Evolutionary conservation across 2,888 invertebrate species (phyloP), one percentile per base, ranked within the genome.

Genomic region (Eurytoma californica): DNA sequence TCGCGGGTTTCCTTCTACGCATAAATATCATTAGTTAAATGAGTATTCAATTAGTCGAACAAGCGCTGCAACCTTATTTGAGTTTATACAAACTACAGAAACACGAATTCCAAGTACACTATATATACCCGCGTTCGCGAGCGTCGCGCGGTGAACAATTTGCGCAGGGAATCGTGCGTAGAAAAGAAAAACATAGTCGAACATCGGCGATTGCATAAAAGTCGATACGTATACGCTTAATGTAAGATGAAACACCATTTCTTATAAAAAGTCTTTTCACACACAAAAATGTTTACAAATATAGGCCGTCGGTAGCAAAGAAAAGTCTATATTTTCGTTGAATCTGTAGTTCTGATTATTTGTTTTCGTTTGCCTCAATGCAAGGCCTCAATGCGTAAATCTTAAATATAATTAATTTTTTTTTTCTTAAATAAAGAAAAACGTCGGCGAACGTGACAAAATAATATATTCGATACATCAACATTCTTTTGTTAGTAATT

Each of bases 21-120:
- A 66, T 72, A 72, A 66, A 51, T 55, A 61, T 72, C 49, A 72
- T 28, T 57, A 57, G n/a, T 78, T 57, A 73, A 72, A 73, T 74
- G 74, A 79, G 69, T 74, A 79, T 74, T 79, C 67, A 70, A 70
- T 72, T 75, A 79, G 72, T 60, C 20, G n/a, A 74, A 79, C 55
- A 67, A 79, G 67, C 69, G 72, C 72, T 67, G 70, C 61, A 79
- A 79, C 75, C 74, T 79, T 72, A 66, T 51, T 77, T 68, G 78
- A 68, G 72, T 68, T 75, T 74, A 13, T 72, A 58, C 24, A 53
- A 79, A 72, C 55, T 72, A 79, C 61, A 72, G 67, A 76, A 72
- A 79, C 53, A 70, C 60, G 66, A 75, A 61, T 79, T 72, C 49
- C 30, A 67, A 75, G 72, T 74, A 79, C 72, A 70, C 67, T 12